Conservation (phyloP, 2,888 invertebrate genomes). For the Agrilus mali region DNA sequence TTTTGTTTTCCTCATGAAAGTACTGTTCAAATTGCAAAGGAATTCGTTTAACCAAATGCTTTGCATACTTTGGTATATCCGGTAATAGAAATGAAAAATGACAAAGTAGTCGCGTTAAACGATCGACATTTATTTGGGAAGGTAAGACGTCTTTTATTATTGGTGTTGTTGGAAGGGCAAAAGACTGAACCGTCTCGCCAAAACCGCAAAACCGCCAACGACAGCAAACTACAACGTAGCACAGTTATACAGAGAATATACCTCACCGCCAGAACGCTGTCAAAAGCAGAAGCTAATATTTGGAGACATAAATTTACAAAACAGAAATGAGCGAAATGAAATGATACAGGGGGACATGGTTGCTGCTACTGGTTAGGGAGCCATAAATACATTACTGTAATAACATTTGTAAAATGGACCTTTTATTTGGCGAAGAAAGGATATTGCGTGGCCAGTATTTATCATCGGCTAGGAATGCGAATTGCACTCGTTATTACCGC, state of each 20-base stretch:
- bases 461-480: slow-evolving; percentile 32
- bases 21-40: no score
- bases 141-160: slow-evolving; percentile 27
- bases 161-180: slow-evolving; percentile 8
- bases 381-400: slow-evolving; percentile 37
- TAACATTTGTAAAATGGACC: slow-evolving; percentile 37
- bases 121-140: slow-evolving; percentile 32
- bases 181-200: slow-evolving; percentile 15
- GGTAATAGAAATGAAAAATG: no score
- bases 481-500: slow-evolving; percentile 17
- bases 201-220: slow-evolving; percentile 16
- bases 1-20: no score
- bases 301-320: slow-evolving; percentile 42
- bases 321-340: slow-evolving; percentile 37
- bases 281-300: slow-evolving; percentile 38
- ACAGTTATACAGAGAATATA: slow-evolving; percentile 20
- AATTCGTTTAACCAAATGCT: no score
- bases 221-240: no score
- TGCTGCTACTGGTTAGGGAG: slow-evolving; percentile 19
- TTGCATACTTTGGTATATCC: no score
- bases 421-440: slow-evolving; percentile 33
- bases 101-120: slow-evolving; percentile 19
- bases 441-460: slow-evolving; percentile 33
- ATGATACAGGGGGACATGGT: slow-evolving; percentile 14
- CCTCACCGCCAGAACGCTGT: slow-evolving; percentile 23